Percentiles rank a stretch among this genome's conserved stretches.
These are phyloP conservation scores for Microctonus brassicae DNA, from an alignment of 2,888 invertebrate species.

Conservation along the genomic window DNA sequence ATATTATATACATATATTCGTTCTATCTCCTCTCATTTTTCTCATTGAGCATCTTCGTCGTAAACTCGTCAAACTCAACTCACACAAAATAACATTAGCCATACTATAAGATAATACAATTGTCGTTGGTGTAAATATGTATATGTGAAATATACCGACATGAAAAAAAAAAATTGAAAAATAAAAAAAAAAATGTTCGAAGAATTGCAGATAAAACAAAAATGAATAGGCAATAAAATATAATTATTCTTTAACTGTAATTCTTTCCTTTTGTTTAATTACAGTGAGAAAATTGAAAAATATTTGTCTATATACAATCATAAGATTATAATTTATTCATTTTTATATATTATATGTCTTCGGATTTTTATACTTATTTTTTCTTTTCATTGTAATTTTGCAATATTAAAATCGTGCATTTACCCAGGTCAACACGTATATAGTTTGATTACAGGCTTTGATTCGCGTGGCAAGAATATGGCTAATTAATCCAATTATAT, in stretches of 20 bases:
- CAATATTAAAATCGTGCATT: conserved; percentile 30
- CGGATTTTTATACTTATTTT: background rate
- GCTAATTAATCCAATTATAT: conserved; percentile 65
- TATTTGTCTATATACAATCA: background rate
- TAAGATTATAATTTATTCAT: too few species aligned
- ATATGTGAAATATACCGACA: background rate
- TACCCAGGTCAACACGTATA: background rate
- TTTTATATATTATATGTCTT: too few species aligned
- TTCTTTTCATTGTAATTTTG: conserved; percentile 6
- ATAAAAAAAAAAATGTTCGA: background rate
- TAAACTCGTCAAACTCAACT: conserved; percentile 69
- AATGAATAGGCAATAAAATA: conserved; percentile 10
- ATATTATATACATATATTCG: conserved; percentile 46
- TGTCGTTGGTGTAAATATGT: conserved; percentile 49
- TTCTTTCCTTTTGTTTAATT: conserved; percentile 18
- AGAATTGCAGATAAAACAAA: conserved; percentile 6
- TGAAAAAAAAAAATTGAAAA: background rate
- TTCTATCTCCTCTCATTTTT: conserved; percentile 10
- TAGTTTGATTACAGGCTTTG: conserved; percentile 57
- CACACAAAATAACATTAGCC: conserved; percentile 68
- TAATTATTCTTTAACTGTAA: conserved; percentile 11
- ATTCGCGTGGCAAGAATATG: conserved; percentile 50
- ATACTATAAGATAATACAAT: conserved; percentile 65
- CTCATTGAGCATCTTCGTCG: conserved; percentile 52
- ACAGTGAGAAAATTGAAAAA: background rate